Conservation (phyloP, 1,140 invertebrate genomes). For the Diorhabda elongata region DNA sequence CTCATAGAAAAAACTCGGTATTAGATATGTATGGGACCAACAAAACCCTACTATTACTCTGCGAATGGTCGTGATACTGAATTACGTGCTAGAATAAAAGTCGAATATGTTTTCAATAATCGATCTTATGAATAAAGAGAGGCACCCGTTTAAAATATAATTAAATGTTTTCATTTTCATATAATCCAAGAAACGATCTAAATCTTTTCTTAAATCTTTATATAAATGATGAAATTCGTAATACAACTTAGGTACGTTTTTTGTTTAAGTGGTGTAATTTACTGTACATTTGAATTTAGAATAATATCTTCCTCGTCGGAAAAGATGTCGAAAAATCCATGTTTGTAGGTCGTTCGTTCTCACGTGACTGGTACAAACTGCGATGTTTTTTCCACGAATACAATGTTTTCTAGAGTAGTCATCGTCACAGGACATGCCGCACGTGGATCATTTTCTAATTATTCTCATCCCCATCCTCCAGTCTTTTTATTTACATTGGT, state of each 20-base stretch:
- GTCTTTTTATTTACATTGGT: too few species aligned
- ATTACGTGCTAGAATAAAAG: too few species aligned
- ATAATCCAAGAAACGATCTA: constrained; percentile 3
- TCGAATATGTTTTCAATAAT: too few species aligned
- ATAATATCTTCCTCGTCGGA: constrained; percentile 7
- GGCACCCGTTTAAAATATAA: constrained; percentile 4
- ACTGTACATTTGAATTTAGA: background rate
- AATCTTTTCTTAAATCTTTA: constrained; percentile 6
- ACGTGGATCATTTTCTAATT: background rate
- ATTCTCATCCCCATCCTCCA: too few species aligned
- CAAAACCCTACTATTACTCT: too few species aligned
- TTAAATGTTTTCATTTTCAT: constrained; percentile 8
- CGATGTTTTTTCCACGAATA: background rate
- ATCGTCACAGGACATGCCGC: background rate
- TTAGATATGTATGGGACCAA: too few species aligned
- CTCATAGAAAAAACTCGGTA: too few species aligned
- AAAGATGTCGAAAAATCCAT: constrained; percentile 4
- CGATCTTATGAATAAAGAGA: too few species aligned
- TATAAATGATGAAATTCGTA: constrained; percentile 2
- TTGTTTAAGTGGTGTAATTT: constrained; percentile 6
- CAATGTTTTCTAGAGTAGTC: background rate
- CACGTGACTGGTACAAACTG: background rate
- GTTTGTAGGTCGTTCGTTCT: background rate
- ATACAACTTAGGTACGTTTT: constrained; percentile 3
- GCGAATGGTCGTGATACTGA: too few species aligned